Percentiles rank a stretch among this genome's conserved stretches.
phyloP scores from a whole-genome alignment of 2,888 invertebrate genomes.

The Mechanitis mazaeus region DNA sequence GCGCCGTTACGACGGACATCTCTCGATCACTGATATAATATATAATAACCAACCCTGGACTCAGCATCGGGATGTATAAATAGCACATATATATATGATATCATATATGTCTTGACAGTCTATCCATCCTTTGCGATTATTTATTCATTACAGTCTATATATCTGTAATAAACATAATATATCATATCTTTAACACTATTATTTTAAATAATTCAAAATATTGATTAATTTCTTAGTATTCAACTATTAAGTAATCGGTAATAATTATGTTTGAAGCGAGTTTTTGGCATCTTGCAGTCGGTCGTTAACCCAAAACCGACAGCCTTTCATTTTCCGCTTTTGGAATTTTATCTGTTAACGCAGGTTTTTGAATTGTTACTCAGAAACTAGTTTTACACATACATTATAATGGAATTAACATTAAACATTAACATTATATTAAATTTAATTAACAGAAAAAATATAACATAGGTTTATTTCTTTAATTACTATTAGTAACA shows the following conservation, averaged over 20 bases:
- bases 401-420: neutral
- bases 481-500: no score
- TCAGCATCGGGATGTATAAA: no score
- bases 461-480: no score
- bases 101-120: no score
- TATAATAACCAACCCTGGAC: constrained; percentile 10
- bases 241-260: constrained; percentile 30
- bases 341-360: constrained; percentile 23
- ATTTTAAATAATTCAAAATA: neutral
- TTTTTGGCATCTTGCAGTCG: constrained; percentile 27
- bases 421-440: no score
- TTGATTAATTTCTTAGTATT: constrained; percentile 19
- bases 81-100: no score
- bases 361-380: constrained; percentile 18
- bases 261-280: constrained; percentile 25
- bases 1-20: constrained; percentile 54
- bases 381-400: constrained; percentile 23
- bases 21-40: constrained; percentile 30
- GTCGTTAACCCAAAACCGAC: constrained; percentile 29
- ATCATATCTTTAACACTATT: no score
- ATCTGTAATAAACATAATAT: neutral
- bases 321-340: constrained; percentile 33
- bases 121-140: neutral
- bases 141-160: neutral
- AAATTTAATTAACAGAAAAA: no score